Evolutionary conservation across 2,888 invertebrate genomes (phyloP).

Genomic region (Plutella xylostella): DNA sequence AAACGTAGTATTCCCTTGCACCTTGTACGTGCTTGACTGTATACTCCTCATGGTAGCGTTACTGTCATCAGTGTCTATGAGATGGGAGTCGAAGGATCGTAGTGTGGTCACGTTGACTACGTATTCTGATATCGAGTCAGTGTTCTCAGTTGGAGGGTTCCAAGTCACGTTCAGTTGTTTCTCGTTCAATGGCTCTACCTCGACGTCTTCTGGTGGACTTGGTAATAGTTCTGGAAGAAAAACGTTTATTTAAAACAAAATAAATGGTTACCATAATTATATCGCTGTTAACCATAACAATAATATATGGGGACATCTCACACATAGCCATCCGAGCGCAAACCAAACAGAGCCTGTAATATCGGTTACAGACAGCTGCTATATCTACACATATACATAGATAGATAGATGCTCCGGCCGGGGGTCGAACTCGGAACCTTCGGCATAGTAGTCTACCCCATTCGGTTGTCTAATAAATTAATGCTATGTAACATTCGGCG

Average conservation of each 20-base stretch:
- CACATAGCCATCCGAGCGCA: no score
- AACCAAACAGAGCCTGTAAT: no score
- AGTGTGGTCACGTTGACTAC: constrained; percentile 79
- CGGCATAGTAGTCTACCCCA: no score
- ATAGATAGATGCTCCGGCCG: no score
- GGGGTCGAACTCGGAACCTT: no score
- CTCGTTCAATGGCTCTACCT: constrained; percentile 79
- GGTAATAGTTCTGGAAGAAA: constrained; percentile 76
- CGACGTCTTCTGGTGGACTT: constrained; percentile 78
- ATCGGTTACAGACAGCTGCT: no score
- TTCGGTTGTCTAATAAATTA: no score
- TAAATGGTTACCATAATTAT: not conserved
- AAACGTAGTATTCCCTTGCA: constrained; percentile 69
- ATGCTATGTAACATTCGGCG: no score
- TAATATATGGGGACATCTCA: not conserved
- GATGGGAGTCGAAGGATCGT: constrained; percentile 74
- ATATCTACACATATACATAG: no score
- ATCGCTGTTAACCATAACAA: not conserved
- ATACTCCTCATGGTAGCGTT: constrained; percentile 33
- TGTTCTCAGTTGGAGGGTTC: constrained; percentile 74
- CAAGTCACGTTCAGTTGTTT: constrained; percentile 79
- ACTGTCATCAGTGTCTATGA: constrained; percentile 57
- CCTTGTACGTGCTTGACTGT: constrained; percentile 57
- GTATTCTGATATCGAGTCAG: constrained; percentile 75
- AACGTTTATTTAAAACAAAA: not conserved